Evolutionary conservation across 2,888 invertebrate genomes (phyloP).

Genomic region (Dioctria rufipes): DNA sequence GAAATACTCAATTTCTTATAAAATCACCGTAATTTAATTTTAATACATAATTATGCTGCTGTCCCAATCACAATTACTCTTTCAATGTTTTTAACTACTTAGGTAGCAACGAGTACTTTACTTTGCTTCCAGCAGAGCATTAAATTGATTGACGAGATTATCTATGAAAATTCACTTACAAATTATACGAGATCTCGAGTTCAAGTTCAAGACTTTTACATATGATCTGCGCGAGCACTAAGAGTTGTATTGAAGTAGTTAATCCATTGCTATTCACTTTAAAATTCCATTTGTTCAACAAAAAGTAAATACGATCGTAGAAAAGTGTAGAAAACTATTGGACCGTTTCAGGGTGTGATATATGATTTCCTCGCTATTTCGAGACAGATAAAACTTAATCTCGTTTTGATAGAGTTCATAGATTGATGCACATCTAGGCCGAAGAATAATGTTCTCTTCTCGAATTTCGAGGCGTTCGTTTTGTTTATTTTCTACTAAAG

Average conservation of each 20-base stretch:
- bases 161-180: too few species aligned
- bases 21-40: too few species aligned
- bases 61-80: too few species aligned
- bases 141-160: neutral
- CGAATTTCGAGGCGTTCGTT: conserved; percentile 18
- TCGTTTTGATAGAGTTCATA: conserved; percentile 25
- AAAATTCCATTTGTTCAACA: conserved; percentile 5
- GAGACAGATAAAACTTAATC: conserved; percentile 29
- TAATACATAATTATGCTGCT: too few species aligned
- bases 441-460: conserved; percentile 26
- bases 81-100: too few species aligned
- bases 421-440: conserved; percentile 40
- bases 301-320: neutral
- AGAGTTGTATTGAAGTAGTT: too few species aligned
- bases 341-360: conserved; percentile 32
- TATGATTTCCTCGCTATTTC: conserved; percentile 23
- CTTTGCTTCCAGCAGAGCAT: conserved; percentile 2
- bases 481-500: conserved; percentile 19
- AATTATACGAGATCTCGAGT: neutral
- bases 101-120: too few species aligned
- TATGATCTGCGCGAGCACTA: neutral
- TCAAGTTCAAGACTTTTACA: conserved; percentile 38
- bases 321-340: conserved; percentile 22
- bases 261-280: too few species aligned
- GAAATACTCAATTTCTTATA: too few species aligned